Evolutionary conservation across 2,797 vertebrate genomes (phyloP).

Genomic region (Danio tinwini): DNA sequence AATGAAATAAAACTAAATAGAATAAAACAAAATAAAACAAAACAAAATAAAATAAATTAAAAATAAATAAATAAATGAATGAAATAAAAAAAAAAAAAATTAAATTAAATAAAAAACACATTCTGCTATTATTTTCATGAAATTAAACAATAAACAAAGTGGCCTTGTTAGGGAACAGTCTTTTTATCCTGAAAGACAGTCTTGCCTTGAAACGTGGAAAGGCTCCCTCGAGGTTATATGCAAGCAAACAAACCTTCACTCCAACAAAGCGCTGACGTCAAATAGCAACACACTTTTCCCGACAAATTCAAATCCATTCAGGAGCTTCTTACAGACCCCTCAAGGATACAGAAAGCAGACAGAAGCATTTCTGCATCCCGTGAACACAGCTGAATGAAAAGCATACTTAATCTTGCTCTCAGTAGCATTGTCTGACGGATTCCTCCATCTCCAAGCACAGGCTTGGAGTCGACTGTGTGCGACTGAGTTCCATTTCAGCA

Average conservation of each 20-base stretch:
- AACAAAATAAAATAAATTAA: too few relatives aligned
- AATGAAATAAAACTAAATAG: too few relatives aligned
- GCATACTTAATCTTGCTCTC: slow-evolving; percentile 42
- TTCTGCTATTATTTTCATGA: too few relatives aligned
- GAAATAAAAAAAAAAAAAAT: too few relatives aligned
- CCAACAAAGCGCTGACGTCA: slow-evolving; percentile 10
- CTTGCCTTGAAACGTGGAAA: slow-evolving; percentile 35
- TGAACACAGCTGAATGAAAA: slow-evolving; percentile 32
- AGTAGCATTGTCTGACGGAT: slow-evolving; percentile 43
- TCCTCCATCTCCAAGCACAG: slow-evolving; percentile 50
- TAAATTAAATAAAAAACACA: too few relatives aligned
- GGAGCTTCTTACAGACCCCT: slow-evolving; percentile 33
- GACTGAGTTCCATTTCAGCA: slow-evolving; percentile 48
- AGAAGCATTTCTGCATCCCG: slow-evolving; percentile 20
- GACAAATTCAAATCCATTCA: slow-evolving; percentile 45
- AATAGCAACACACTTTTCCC: slow-evolving; percentile 21
- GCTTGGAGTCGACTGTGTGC: slow-evolving; percentile 41
- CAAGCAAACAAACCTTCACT: slow-evolving; percentile 44
- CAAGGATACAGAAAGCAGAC: slow-evolving; percentile 30
- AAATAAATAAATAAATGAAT: too few relatives aligned
- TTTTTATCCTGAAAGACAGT: slow-evolving; percentile 44
- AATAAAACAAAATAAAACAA: too few relatives aligned
- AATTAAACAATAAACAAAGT: too few relatives aligned
- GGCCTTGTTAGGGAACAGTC: slow-evolving; percentile 25
- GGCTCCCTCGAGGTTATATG: slow-evolving; percentile 33